phyloP scores from a whole-genome alignment of 2,888 invertebrate species.

The Xylota sylvarum region DNA sequence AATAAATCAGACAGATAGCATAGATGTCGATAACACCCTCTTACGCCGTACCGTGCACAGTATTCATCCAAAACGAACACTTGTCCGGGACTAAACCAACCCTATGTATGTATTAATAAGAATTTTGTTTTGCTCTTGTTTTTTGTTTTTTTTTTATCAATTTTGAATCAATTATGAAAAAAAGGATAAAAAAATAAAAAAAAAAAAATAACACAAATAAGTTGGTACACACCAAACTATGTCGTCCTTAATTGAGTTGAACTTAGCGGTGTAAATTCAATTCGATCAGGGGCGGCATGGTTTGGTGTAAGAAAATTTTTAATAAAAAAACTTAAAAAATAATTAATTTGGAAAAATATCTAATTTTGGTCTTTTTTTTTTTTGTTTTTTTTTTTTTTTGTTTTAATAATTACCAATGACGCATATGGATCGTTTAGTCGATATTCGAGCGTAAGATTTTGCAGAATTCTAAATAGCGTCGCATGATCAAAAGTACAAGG shows the following conservation, averaged over 20 bases:
- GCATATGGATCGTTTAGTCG: slow-evolving; percentile 99
- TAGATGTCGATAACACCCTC: slow-evolving; percentile 98
- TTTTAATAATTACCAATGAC: slow-evolving; percentile 91
- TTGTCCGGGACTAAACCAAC: slow-evolving; percentile 99
- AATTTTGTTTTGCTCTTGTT: slow-evolving; percentile 36
- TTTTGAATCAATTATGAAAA: slow-evolving; percentile 14
- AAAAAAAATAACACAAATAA: slow-evolving; percentile 33
- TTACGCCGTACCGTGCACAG: slow-evolving; percentile 98
- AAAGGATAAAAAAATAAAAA: too few relatives aligned
- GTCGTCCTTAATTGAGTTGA: slow-evolving; percentile 17
- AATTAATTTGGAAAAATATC: slow-evolving; percentile 3
- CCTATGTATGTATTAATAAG: slow-evolving; percentile 86
- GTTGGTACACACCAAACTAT: slow-evolving; percentile 23
- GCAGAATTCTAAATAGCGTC: slow-evolving; percentile 95
- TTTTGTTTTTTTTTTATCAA: slow-evolving; percentile 31
- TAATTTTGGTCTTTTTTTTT: not conserved
- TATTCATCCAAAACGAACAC: slow-evolving; percentile 99
- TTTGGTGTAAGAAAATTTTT: slow-evolving; percentile 2
- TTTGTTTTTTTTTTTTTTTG: too few relatives aligned
- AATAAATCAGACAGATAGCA: slow-evolving; percentile 98
- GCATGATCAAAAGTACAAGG: slow-evolving; percentile 99
- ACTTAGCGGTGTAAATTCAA: not conserved
- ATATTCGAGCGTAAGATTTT: slow-evolving; percentile 97
- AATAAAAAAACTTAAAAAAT: not conserved
- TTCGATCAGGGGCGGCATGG: not conserved